phyloP scores from a whole-genome alignment of 2,797 vertebrate genomes.

The Neoniphon sammara region DNA sequence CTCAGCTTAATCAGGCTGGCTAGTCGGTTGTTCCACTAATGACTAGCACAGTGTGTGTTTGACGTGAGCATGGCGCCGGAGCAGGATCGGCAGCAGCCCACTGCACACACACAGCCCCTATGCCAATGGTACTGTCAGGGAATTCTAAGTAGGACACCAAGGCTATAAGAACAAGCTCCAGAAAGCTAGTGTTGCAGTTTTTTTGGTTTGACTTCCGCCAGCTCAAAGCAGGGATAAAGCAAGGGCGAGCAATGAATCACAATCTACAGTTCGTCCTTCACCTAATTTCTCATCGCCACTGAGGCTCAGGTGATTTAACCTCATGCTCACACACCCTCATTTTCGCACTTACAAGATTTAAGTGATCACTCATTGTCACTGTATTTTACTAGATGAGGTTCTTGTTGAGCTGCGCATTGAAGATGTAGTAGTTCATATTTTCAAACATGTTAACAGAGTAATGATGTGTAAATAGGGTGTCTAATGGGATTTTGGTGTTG shows the following conservation, averaged over 20 bases:
- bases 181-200: conserved; percentile 32
- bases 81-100: conserved; percentile 62
- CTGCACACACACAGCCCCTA: conserved; percentile 63
- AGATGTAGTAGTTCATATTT: neutral
- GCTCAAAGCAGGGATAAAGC: conserved; percentile 48
- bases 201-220: conserved; percentile 38
- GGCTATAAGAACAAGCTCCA: conserved; percentile 49
- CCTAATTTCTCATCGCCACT: conserved; percentile 55
- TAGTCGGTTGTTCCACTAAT: conserved; percentile 63
- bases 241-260: conserved; percentile 67
- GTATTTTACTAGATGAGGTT: neutral
- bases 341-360: neutral
- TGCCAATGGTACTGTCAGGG: conserved; percentile 63
- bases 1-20: conserved; percentile 52
- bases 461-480: neutral
- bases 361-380: neutral
- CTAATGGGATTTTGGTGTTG: neutral
- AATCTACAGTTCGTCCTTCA: conserved; percentile 71
- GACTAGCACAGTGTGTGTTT: conserved; percentile 65
- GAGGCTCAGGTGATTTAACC: conserved; percentile 60
- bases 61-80: conserved; percentile 31
- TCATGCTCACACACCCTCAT: neutral
- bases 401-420: neutral
- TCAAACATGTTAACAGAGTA: neutral
- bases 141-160: conserved; percentile 75